Evolutionary conservation across 2,888 invertebrate species (phyloP), one percentile per base, ranked within the genome.

Genomic region (Acleris literana): DNA sequence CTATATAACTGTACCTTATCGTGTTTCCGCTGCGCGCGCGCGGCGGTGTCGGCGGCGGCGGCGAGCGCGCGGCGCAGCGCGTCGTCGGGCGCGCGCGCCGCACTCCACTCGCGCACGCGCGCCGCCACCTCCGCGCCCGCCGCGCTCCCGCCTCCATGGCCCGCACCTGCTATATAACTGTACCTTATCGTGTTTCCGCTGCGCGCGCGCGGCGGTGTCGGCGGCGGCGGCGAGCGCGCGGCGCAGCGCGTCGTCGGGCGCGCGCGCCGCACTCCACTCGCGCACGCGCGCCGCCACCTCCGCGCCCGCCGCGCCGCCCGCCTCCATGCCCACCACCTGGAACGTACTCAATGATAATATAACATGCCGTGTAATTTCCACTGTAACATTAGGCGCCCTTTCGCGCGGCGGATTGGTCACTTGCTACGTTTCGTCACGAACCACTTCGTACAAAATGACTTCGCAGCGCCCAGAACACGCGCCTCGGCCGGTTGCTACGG

Each of bases 311-410:
- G 96, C 95, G 65, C 97, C 97, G 64, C 95, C 96, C 68, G 96
- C 94, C 85, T 97, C 97, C 86, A 97, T 94, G 81, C 97, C 96
- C 81, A 97, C 96, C 82, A 98, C 90, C 97, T 97, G 84, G 9
- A 29, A 29, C 29, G 6, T 20, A 20, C 20, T 20, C 20, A 20
- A 1, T 20, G 1, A 20, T 20, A 20, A 20, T 20, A 20, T 20
- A 20, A 20, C 20, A 20, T 20, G 20, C 20, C 20, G 20, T 20
- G 20, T 20, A 20, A 20, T 20, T 20, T 20, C 20, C 20, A 2
- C 20, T 2, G 20, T 20, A 20, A 20, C 22, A 22, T 22, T 22
- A 22, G 0, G 2, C 22, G 22, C 22, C 22, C 22, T 22, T 22
- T 22, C 22, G 3, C 22, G 22, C 22, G 22, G 22, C 22, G 22